Evolutionary conservation across 1,140 invertebrate genomes (phyloP).

Genomic region (Drosophila aff.): DNA sequence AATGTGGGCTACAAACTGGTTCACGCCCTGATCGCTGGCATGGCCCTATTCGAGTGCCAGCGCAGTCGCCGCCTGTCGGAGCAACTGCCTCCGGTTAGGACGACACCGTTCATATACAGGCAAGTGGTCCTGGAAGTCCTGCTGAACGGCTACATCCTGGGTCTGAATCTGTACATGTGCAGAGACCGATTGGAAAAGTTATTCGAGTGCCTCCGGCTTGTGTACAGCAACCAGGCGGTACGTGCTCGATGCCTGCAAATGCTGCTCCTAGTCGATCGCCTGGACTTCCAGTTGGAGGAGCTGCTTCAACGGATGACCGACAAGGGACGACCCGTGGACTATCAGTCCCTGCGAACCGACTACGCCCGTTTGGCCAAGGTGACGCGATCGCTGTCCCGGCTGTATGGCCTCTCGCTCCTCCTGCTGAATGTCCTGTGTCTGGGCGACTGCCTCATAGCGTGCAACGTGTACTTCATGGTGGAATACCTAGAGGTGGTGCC

Average conservation of each 20-base stretch:
- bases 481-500: constrained; percentile 8
- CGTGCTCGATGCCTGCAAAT: constrained; percentile 62
- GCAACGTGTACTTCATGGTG: constrained; percentile 58
- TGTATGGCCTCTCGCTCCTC: constrained; percentile 57
- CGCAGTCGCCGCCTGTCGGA: constrained; percentile 27
- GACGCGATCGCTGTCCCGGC: constrained; percentile 30
- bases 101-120: not conserved
- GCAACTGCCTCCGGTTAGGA: constrained; percentile 28
- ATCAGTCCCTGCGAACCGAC: constrained; percentile 12
- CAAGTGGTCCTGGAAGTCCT: constrained; percentile 24
- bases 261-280: constrained; percentile 46
- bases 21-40: constrained; percentile 31
- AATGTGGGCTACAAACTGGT: constrained; percentile 47
- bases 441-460: constrained; percentile 58
- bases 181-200: not conserved
- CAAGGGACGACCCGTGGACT: not conserved
- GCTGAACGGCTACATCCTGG: not conserved
- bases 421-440: constrained; percentile 66
- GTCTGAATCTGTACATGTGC: not conserved
- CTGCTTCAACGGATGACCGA: constrained; percentile 15
- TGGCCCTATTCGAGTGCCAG: constrained; percentile 27
- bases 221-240: constrained; percentile 51
- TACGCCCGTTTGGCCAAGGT: constrained; percentile 58
- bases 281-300: constrained; percentile 41
- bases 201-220: constrained; percentile 17